A percentile compares a stretch with the other conserved stretches of the same genome.
These are phyloP conservation scores for Phocides pigmalion DNA, from an alignment of 1,140 invertebrate genomes.

Conservation along the genomic window DNA sequence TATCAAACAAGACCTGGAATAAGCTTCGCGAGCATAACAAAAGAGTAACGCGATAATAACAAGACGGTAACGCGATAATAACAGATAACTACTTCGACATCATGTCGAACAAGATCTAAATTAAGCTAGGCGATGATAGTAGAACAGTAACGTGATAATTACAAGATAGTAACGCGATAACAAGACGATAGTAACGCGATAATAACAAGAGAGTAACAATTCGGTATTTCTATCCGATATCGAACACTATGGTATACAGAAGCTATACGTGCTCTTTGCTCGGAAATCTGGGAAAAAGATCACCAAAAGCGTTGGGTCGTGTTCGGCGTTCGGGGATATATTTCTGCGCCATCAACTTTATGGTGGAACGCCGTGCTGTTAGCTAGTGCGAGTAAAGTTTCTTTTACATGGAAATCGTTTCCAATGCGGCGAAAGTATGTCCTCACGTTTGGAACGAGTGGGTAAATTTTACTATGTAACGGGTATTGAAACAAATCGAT, in stretches of 20 bases:
- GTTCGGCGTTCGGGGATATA: background rate
- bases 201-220: background rate
- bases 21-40: too few species aligned
- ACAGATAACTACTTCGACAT: too few species aligned
- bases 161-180: too few species aligned
- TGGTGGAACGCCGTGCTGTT: background rate
- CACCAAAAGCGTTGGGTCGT: background rate
- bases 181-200: too few species aligned
- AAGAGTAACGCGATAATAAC: too few species aligned
- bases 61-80: too few species aligned
- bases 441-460: background rate
- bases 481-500: too few species aligned
- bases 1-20: too few species aligned
- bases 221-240: background rate
- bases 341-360: constrained; percentile 5
- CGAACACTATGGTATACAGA: background rate
- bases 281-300: background rate
- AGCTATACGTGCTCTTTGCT: background rate
- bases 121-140: too few species aligned
- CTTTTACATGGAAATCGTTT: background rate
- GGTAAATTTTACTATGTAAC: too few species aligned
- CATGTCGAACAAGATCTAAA: too few species aligned
- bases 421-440: background rate
- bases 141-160: too few species aligned
- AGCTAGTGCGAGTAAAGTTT: background rate